These are phyloP conservation scores for Lontra canadensis DNA, from an alignment of 2,113 vertebrate species.

Conservation along the genomic window DNA sequence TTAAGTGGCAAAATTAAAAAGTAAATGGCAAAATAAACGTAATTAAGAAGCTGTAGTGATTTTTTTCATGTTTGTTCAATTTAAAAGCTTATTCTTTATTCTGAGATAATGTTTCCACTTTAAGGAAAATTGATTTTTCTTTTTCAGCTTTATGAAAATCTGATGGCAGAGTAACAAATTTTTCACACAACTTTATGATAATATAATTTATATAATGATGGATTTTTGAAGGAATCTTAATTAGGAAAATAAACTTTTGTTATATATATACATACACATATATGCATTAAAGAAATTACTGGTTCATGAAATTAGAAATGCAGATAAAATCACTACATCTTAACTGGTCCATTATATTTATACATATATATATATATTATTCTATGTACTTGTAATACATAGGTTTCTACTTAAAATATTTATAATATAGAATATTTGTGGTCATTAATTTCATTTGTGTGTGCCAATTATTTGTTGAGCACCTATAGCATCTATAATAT, in stretches of 20 bases:
- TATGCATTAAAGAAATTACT: neutral
- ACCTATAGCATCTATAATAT: neutral
- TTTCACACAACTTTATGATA: neutral
- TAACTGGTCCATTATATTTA: neutral
- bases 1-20: neutral
- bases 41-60: neutral
- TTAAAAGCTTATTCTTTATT: slow-evolving; percentile 19
- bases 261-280: neutral
- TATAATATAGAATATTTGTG: neutral
- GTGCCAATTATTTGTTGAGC: neutral
- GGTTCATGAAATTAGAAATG: neutral
- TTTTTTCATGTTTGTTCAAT: neutral
- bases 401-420: neutral
- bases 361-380: neutral
- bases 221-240: slow-evolving; percentile 14
- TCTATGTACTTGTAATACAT: neutral
- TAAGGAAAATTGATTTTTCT: neutral
- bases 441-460: neutral
- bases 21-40: neutral
- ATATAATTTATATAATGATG: neutral
- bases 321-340: neutral
- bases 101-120: neutral
- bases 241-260: slow-evolving; percentile 2
- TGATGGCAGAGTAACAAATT: neutral
- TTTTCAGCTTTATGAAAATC: neutral